These are phyloP conservation scores for Muntiacus reevesi DNA, from an alignment of 2,113 vertebrate genomes.

Conservation along the genomic window DNA sequence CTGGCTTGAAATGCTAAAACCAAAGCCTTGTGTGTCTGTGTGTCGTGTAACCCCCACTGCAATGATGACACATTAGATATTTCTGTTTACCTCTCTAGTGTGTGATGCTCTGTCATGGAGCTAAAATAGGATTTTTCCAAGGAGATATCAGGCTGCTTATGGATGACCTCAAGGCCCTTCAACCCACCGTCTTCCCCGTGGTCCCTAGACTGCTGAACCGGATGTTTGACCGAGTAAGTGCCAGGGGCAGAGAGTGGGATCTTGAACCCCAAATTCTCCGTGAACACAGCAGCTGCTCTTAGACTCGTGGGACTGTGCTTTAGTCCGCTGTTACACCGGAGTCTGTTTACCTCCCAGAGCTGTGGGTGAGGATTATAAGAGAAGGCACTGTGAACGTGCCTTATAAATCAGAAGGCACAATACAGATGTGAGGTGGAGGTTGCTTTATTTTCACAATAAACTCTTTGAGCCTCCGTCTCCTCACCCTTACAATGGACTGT, in stretches of 20 bases:
- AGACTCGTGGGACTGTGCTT: rapidly evolving
- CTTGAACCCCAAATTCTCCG: neutral
- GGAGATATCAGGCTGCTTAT: constrained; percentile 97
- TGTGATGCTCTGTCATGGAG: constrained; percentile 91
- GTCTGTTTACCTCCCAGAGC: neutral
- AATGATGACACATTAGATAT: neutral
- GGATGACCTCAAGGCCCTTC: constrained; percentile 94
- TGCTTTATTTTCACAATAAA: neutral
- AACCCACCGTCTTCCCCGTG: constrained; percentile 95
- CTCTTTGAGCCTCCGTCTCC: neutral
- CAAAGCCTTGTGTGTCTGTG: neutral
- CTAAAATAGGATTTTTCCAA: constrained; percentile 96
- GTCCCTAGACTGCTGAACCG: constrained; percentile 96
- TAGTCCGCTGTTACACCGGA: neutral
- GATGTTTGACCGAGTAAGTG: constrained; percentile 96
- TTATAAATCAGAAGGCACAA: neutral
- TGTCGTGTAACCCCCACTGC: neutral
- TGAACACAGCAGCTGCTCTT: rapidly evolving
- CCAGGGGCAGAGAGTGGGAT: neutral
- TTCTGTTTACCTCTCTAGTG: constrained; percentile 76
- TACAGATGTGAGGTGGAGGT: neutral
- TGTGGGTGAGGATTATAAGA: neutral
- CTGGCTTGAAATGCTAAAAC: neutral
- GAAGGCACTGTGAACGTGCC: neutral
- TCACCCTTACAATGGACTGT: neutral